Percentiles rank a stretch among this genome's conserved stretches.
Evolutionary conservation across 2,113 vertebrate genomes (phyloP).

Genomic region (Gallinago media): DNA sequence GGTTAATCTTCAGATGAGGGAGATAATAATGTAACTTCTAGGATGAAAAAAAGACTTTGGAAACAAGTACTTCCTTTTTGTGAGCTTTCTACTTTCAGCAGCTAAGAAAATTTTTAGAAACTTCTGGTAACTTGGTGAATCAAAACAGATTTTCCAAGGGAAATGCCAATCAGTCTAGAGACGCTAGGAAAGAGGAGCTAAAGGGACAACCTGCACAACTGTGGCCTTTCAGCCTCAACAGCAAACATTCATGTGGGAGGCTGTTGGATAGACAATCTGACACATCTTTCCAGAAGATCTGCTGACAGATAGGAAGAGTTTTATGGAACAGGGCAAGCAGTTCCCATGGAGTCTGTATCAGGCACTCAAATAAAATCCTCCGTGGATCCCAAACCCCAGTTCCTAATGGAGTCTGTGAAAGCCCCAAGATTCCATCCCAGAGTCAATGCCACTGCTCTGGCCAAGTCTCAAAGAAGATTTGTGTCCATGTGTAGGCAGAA

Average conservation of each 20-base stretch:
- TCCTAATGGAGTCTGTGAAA: background rate
- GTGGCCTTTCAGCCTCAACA: rapidly evolving
- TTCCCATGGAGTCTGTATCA: background rate
- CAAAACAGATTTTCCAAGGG: background rate
- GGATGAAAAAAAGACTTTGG: background rate
- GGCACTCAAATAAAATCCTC: background rate
- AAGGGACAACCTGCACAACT: background rate
- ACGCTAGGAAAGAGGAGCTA: background rate
- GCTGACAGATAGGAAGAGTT: background rate
- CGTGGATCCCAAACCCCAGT: background rate
- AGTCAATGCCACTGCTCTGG: background rate
- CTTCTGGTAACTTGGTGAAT: background rate
- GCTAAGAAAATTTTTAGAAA: background rate
- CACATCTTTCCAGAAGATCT: background rate
- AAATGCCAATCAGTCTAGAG: background rate
- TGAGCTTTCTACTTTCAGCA: background rate
- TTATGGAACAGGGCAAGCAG: background rate
- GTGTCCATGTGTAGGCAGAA: background rate
- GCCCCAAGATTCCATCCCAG: background rate
- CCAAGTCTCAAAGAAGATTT: background rate
- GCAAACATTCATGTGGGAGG: background rate
- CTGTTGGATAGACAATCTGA: background rate
- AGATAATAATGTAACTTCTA: background rate
- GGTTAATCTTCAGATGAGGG: background rate
- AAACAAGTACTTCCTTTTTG: background rate